Evolutionary conservation across 2,888 invertebrate genomes (phyloP), one percentile per base, ranked within the genome.

Genomic region (Dolichomitus sp.): DNA sequence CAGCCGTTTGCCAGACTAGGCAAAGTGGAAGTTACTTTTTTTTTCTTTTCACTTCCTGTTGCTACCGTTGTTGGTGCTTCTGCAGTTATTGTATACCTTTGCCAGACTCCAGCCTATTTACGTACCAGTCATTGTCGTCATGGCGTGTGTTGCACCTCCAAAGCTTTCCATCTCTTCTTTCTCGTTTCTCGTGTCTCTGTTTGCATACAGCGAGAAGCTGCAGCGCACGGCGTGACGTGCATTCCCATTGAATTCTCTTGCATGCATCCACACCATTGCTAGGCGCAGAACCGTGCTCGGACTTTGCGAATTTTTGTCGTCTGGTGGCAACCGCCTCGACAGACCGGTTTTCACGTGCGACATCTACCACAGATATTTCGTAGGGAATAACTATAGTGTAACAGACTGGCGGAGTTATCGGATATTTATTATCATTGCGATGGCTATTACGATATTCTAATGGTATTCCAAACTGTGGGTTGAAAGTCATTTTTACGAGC

Each of bases 121-220:
- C 88, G 84, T 84, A 86, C 81, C 85, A 72, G 83, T 68, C 79
- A 84, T 86, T 83, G 83, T 85, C 75, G 81, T 73, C 84, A 72
- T 81, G 80, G 83, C 79, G 23, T 52, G 54, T 54, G 61, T 42
- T 84, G 75, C 83, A 87, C 88, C 86, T 72, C 65, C 66, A 66
- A 40, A 81, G 81, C 77, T 66, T 81, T 84, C 78, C 65, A 27
- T 48, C 65, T 78, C 77, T 83, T 80, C 42, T 85, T 68, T 45
- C 45, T 80, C 52, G 27, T 75, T 69, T 70, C 69, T 14, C 42
- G 42, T 48, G 42, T 48, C 6, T 48, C 57, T 68, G 61, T 65
- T 61, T 42, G 30, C 17, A 66, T 30, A 66, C 54, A 11, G n/a
- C 61, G 54, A 69, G 68, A 66, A 63, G 68, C 54, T 80, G 30